Conservation (phyloP, 1,140 invertebrate genomes). For the Lycorma delicatula region DNA sequence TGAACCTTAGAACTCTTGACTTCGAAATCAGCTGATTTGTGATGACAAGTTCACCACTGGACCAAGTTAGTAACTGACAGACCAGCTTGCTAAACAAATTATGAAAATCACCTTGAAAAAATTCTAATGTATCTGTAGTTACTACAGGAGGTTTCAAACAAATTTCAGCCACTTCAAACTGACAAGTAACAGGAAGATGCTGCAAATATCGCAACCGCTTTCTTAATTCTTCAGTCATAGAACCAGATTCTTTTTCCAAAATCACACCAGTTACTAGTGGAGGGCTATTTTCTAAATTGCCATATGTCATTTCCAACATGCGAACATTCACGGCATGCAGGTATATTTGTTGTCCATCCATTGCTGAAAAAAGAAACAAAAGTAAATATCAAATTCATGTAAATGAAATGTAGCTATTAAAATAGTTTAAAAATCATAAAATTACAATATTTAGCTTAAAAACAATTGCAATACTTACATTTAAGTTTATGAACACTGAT, state of each 20-base stretch:
- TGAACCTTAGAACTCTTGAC: background rate
- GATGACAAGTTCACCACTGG: background rate
- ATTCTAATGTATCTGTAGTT: slow-evolving; percentile 50
- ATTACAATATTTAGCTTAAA: background rate
- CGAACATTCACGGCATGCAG: slow-evolving; percentile 84
- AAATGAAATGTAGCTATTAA: background rate
- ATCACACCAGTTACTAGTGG: slow-evolving; percentile 60
- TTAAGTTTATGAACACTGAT: background rate
- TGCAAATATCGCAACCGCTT: slow-evolving; percentile 70
- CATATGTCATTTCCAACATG: slow-evolving; percentile 81
- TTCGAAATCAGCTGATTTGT: background rate
- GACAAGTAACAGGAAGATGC: slow-evolving; percentile 82
- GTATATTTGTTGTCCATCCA: slow-evolving; percentile 88
- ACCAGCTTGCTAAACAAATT: background rate
- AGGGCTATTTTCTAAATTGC: slow-evolving; percentile 69
- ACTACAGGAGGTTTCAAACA: slow-evolving; percentile 63
- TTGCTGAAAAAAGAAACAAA: slow-evolving; percentile 45
- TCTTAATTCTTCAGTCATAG: slow-evolving; percentile 72
- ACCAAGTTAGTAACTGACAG: background rate
- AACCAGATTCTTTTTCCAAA: slow-evolving; percentile 73
- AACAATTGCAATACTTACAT: background rate
- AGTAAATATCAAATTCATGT: background rate
- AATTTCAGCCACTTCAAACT: slow-evolving; percentile 84
- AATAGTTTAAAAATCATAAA: too few relatives aligned
- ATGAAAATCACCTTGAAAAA: slow-evolving; percentile 51